phyloP scores from a whole-genome alignment of 2,113 vertebrate species.

The Acanthochromis polyacanthus region DNA sequence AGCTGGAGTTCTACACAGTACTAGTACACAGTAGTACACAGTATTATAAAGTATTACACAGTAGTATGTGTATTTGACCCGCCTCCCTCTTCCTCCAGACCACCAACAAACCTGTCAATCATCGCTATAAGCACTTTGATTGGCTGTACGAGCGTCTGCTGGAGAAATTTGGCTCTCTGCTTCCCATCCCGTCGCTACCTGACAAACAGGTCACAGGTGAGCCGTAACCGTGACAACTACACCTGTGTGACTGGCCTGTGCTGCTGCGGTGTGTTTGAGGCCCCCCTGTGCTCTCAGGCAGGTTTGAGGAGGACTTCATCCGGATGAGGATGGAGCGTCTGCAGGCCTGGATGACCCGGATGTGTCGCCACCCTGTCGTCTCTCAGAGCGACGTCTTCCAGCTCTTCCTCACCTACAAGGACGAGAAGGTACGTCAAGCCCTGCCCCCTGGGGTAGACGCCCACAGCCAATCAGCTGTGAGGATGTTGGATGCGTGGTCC shows the following conservation, averaged over 20 bases:
- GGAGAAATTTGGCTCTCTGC: slow-evolving; percentile 92
- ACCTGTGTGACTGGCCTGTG: neutral
- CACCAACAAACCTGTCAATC: slow-evolving; percentile 94
- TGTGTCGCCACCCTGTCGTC: slow-evolving; percentile 93
- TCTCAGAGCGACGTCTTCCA: slow-evolving; percentile 94
- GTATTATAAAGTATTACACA: too few relatives aligned
- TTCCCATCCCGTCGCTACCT: slow-evolving; percentile 93
- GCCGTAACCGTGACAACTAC: neutral
- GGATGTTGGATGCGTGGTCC: neutral
- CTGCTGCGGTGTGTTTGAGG: neutral
- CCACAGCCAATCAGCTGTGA: neutral
- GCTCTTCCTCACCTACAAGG: slow-evolving; percentile 92
- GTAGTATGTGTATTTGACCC: neutral
- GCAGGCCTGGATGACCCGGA: slow-evolving; percentile 92
- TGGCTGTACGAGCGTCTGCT: slow-evolving; percentile 95
- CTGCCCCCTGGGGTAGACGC: too few relatives aligned
- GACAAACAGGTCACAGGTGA: slow-evolving; percentile 97
- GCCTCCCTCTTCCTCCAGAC: slow-evolving; percentile 79
- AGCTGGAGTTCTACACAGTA: too few relatives aligned
- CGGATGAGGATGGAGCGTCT: slow-evolving; percentile 94
- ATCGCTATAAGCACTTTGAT: slow-evolving; percentile 98
- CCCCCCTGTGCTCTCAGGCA: slow-evolving; percentile 79
- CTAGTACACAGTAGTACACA: too few relatives aligned
- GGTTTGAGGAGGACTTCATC: slow-evolving; percentile 96
- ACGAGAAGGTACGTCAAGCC: slow-evolving; percentile 79